Conservation (phyloP, 2,797 vertebrate species). For the Lepidocolaptes lacrymiger region DNA sequence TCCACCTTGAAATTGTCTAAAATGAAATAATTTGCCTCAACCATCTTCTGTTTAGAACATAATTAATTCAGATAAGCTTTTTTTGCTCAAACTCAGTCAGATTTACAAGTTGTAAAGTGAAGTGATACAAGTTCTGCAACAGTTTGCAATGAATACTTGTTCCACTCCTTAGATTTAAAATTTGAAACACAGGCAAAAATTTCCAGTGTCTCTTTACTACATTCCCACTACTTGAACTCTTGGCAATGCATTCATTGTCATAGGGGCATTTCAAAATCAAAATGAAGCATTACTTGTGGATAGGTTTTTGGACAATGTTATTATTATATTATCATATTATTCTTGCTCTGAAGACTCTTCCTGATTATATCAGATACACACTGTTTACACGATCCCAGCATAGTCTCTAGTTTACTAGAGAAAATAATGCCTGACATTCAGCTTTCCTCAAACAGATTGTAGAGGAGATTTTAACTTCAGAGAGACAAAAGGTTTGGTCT, state of each 20-base stretch:
- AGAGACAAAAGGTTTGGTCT: not conserved
- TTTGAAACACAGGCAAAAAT: not conserved
- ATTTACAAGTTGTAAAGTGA: not conserved
- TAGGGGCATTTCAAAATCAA: not conserved
- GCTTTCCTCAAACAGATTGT: not conserved
- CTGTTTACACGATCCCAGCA: not conserved
- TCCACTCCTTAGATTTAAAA: not conserved
- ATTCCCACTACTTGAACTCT: not conserved
- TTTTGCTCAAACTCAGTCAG: not conserved
- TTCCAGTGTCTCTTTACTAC: not conserved
- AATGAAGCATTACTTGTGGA: not conserved
- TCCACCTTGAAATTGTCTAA: not conserved
- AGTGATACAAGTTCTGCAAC: not conserved
- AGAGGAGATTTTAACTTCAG: not conserved
- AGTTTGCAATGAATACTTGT: not conserved
- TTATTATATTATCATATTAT: not conserved
- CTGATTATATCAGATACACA: not conserved
- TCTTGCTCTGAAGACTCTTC: not conserved
- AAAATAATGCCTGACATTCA: not conserved
- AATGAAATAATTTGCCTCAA: not conserved
- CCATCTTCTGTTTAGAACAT: not conserved
- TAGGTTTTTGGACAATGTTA: not conserved
- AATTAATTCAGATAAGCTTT: not conserved
- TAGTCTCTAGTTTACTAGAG: not conserved
- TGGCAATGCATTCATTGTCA: not conserved